phyloP scores from a whole-genome alignment of 2,888 invertebrate genomes.

The Tenthredo amoena region DNA sequence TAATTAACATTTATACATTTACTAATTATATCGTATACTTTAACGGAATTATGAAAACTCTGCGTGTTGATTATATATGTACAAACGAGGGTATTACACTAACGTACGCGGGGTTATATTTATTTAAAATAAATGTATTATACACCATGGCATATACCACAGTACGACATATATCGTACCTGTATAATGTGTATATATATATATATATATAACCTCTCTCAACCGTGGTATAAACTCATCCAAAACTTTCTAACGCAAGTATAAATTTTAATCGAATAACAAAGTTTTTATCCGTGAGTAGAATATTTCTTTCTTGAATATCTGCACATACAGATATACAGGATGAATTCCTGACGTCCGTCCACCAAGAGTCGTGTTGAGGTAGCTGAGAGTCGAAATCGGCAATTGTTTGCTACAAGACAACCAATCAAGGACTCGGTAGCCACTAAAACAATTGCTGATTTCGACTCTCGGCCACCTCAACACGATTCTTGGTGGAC shows the following conservation, averaged over 20 bases:
- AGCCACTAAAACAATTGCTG: too few relatives aligned
- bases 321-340: too few relatives aligned
- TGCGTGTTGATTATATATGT: not conserved
- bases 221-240: constrained; percentile 55
- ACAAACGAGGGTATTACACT: constrained; percentile 1
- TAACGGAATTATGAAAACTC: not conserved
- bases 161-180: not conserved
- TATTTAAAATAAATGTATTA: constrained; percentile 20
- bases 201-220: constrained; percentile 55
- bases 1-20: not conserved
- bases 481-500: too few relatives aligned
- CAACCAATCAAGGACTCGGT: too few relatives aligned
- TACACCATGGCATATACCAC: not conserved
- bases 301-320: not conserved
- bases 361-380: too few relatives aligned
- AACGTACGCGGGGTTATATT: not conserved
- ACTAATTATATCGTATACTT: not conserved
- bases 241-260: constrained; percentile 37
- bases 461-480: too few relatives aligned
- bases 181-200: not conserved
- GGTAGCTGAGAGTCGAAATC: too few relatives aligned
- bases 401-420: too few relatives aligned
- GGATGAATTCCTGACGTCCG: too few relatives aligned
- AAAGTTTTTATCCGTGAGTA: constrained; percentile 26
- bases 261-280: constrained; percentile 49